Evolutionary conservation across 2,113 vertebrate genomes (phyloP).

Genomic region (Cyprinodon variegatus): DNA sequence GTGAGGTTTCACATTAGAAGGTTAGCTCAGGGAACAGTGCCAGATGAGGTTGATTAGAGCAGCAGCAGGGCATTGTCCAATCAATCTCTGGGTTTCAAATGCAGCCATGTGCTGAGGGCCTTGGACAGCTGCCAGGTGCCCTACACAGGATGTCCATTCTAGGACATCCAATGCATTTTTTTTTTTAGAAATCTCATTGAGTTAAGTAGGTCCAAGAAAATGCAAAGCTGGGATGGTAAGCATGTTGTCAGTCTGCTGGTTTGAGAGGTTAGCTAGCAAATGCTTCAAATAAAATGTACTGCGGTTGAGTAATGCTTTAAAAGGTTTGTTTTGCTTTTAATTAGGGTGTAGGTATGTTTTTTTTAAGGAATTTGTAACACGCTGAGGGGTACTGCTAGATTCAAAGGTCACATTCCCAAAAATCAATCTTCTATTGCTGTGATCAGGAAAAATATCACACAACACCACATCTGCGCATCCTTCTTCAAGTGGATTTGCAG

Average conservation of each 20-base stretch:
- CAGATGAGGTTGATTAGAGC: neutral
- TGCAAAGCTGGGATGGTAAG: neutral
- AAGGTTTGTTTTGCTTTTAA: neutral
- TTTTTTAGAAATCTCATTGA: neutral
- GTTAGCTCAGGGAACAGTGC: neutral
- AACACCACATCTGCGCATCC: slow-evolving; percentile 11
- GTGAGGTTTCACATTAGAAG: neutral
- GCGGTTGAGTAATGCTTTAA: neutral
- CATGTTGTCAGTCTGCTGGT: neutral
- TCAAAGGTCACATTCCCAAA: neutral
- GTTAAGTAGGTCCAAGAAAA: neutral
- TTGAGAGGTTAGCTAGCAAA: neutral
- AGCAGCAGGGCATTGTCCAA: neutral
- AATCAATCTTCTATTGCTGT: slow-evolving; percentile 2
- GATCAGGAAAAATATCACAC: neutral
- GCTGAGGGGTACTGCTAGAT: neutral
- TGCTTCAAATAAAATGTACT: neutral
- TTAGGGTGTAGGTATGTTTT: neutral
- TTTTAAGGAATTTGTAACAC: neutral
- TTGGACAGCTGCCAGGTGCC: neutral
- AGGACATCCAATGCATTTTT: neutral
- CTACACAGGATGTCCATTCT: neutral
- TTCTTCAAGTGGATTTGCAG: slow-evolving; percentile 19
- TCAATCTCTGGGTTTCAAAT: neutral
- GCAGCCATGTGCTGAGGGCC: neutral